A percentile compares a stretch with the other conserved stretches of the same genome.
Evolutionary conservation across 2,888 invertebrate genomes (phyloP).

Genomic region (Drosophila histrio): DNA sequence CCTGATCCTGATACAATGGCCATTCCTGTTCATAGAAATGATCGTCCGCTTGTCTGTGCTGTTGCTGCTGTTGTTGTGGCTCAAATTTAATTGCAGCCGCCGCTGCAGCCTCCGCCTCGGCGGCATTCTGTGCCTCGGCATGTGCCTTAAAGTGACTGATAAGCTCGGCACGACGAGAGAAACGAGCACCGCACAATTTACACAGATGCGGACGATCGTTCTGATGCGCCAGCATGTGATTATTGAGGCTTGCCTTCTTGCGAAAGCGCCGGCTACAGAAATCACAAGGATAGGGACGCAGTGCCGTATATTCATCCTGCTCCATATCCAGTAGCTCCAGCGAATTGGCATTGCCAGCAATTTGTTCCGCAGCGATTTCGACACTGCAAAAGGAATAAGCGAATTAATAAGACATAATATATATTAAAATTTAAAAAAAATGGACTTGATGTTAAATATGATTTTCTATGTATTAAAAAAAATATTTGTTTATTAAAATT

Average conservation of each 20-base stretch:
- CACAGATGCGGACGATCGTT: constrained; percentile 93
- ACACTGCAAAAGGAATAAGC: constrained; percentile 85
- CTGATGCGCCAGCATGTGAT: constrained; percentile 94
- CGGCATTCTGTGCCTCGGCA: constrained; percentile 89
- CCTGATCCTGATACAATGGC: constrained; percentile 48
- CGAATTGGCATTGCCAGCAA: constrained; percentile 82
- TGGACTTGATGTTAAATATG: no score
- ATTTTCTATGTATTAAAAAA: no score
- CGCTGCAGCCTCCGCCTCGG: constrained; percentile 67
- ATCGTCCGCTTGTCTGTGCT: constrained; percentile 68
- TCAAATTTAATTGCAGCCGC: constrained; percentile 63
- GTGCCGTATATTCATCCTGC: constrained; percentile 89
- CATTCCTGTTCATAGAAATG: constrained; percentile 83
- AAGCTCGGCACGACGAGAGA: constrained; percentile 91
- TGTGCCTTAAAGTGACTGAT: constrained; percentile 93
- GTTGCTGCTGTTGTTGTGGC: constrained; percentile 47
- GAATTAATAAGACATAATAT: no score
- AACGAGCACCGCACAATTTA: constrained; percentile 92
- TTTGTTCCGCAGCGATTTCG: constrained; percentile 88
- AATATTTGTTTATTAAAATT: no score
- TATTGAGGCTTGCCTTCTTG: constrained; percentile 92
- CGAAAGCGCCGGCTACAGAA: constrained; percentile 93
- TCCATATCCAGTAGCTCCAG: constrained; percentile 88
- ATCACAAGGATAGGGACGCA: constrained; percentile 92
- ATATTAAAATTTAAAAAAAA: no score